Percentiles rank a stretch among this genome's conserved stretches.
Evolutionary conservation across 1,140 invertebrate genomes (phyloP).

Genomic region (Diorhabda sublineata): DNA sequence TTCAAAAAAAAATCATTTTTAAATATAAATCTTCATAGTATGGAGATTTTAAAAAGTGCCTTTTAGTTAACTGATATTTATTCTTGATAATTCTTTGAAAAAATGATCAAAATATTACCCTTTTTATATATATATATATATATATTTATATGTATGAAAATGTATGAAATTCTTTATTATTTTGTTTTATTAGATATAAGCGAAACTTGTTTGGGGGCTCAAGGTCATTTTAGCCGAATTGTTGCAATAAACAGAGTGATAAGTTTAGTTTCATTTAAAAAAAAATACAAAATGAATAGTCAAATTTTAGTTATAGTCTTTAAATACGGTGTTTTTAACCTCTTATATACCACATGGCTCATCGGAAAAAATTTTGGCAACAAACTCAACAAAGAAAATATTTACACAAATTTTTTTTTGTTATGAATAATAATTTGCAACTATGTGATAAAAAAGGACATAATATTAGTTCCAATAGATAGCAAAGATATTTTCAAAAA

Average conservation of each 20-base stretch:
- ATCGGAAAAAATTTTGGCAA: too few relatives aligned
- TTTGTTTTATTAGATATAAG: not conserved
- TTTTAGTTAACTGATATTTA: not conserved
- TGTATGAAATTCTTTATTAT: not conserved
- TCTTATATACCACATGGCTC: too few relatives aligned
- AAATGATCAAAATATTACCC: constrained; percentile 1
- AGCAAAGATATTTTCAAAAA: too few relatives aligned
- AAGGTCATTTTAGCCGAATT: not conserved
- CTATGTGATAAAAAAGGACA: too few relatives aligned
- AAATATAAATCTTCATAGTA: not conserved
- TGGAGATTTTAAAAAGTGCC: not conserved
- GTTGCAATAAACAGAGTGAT: not conserved
- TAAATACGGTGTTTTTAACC: not conserved
- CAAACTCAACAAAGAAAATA: too few relatives aligned
- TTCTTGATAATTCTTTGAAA: not conserved
- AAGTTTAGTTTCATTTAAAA: not conserved
- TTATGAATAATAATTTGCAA: too few relatives aligned
- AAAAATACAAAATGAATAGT: not conserved
- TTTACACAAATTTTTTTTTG: too few relatives aligned
- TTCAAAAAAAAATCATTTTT: not conserved
- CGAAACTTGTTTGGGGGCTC: not conserved
- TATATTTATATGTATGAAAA: not conserved
- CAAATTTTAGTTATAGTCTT: not conserved
- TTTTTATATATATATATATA: not conserved
- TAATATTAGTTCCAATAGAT: too few relatives aligned